A percentile compares a stretch with the other conserved stretches of the same genome.
These are phyloP conservation scores for Matsumyia berberina DNA, from an alignment of 2,888 invertebrate genomes.

Conservation along the genomic window DNA sequence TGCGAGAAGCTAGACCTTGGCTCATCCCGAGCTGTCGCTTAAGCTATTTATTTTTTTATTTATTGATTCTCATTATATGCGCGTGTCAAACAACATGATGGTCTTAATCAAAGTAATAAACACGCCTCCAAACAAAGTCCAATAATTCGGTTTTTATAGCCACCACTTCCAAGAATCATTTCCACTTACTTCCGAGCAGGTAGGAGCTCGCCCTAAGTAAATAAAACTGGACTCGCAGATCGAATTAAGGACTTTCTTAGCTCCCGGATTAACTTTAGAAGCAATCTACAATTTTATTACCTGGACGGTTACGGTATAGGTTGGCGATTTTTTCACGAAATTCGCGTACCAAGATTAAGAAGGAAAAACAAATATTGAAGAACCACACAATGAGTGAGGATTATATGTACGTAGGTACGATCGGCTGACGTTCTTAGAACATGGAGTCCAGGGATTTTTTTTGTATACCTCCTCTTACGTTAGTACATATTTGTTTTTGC, in stretches of 20 bases:
- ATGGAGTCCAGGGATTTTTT: background rate
- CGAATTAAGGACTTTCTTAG: conserved; percentile 8
- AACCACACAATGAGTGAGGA: conserved; percentile 56
- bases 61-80: no score
- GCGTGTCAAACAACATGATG: background rate
- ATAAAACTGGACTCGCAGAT: background rate
- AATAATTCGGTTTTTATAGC: background rate
- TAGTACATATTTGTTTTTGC: background rate
- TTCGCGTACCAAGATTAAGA: conserved; percentile 32
- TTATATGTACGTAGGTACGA: conserved; percentile 10
- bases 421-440: conserved; percentile 17
- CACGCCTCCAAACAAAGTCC: background rate
- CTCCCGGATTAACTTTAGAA: conserved; percentile 41
- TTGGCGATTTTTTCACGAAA: conserved; percentile 16
- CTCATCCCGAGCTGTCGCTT: no score
- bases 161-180: conserved; percentile 6
- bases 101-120: background rate
- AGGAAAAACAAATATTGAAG: conserved; percentile 65
- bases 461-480: background rate
- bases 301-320: background rate
- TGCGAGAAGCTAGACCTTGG: no score
- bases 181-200: conserved; percentile 34
- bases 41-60: no score
- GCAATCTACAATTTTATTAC: conserved; percentile 42
- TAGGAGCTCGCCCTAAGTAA: background rate